Base-by-base conservation (phyloP, 2,888 invertebrate species). In the Protophormia terraenovae region DNA sequence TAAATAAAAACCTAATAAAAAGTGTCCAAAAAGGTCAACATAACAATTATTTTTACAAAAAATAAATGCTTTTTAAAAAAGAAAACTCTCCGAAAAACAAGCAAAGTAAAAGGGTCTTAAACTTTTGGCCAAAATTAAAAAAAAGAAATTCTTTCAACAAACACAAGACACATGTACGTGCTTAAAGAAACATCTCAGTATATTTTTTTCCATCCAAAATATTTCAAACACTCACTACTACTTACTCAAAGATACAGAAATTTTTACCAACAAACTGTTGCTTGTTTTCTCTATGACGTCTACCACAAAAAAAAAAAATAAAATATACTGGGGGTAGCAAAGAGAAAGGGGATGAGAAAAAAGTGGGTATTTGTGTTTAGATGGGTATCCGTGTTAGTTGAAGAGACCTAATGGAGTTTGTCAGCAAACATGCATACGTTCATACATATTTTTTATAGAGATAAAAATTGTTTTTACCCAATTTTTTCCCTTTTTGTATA, bases 181-280 rank as follows among this genome's bases (percentile, higher is more conserved):
- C 12, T 29, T 29, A 27, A 45, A 45, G 41, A 22, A 3, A 73
- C 60, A 8, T 24, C 12, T 19, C 58, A 41, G 27, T 50, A 22
- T 16, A 19, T 16, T 62, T 32, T 14, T 41, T 41, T 14, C n/a
- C 4, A 12, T n/a, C 3, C 41, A 12, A 22, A n/a, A 53, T 53
- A 53, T n/a, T n/a, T n/a, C n/a, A n/a, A n/a, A n/a, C n/a, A n/a
- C n/a, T n/a, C n/a, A n/a, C n/a, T n/a, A n/a, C n/a, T n/a, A n/a
- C n/a, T n/a, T n/a, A 47, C 4, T 16, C 7, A 29, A 12, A 4
- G 14, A 45, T 66, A 45, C 24, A 45, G 27, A 35, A 5, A 47
- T 32, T 53, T 35, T 75, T 27, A 22, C n/a, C 53, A 82, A 77
- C 82, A 82, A 82, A 82, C 82, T 82, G 82, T 82, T 82, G 82